Conservation (phyloP, 2,113 vertebrate species). For the Corythornis madagascariensis region DNA sequence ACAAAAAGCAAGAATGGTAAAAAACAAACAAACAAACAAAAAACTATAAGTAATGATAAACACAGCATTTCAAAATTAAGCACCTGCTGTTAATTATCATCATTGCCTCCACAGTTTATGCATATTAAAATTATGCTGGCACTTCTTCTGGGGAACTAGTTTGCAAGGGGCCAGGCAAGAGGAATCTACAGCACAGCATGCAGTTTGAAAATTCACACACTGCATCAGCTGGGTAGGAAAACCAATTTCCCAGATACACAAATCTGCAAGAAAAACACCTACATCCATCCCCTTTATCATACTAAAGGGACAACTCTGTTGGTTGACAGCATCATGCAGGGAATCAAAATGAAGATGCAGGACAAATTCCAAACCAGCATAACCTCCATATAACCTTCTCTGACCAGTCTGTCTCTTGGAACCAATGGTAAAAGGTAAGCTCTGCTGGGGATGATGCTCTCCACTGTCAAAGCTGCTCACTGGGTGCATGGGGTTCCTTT, state of each 20-base stretch:
- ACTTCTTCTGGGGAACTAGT: not conserved
- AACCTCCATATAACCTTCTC: not conserved
- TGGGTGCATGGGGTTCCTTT: not conserved
- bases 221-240: not conserved
- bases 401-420: not conserved
- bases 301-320: not conserved
- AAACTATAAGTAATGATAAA: not conserved
- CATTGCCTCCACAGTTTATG: slow-evolving; percentile 16
- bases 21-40: not conserved
- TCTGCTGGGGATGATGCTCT: not conserved
- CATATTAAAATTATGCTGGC: slow-evolving; percentile 14
- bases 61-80: not conserved
- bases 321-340: not conserved
- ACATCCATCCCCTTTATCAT: not conserved
- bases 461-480: not conserved
- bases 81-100: slow-evolving; percentile 41
- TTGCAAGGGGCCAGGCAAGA: not conserved
- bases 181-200: not conserved
- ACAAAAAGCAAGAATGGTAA: not conserved
- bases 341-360: not conserved
- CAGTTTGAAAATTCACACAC: not conserved
- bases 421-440: not conserved
- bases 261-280: not conserved
- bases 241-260: not conserved
- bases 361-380: not conserved